A percentile compares a stretch with the other conserved stretches of the same genome.
phyloP scores from a whole-genome alignment of 2,113 vertebrate genomes.

The Equus przewalskii region DNA sequence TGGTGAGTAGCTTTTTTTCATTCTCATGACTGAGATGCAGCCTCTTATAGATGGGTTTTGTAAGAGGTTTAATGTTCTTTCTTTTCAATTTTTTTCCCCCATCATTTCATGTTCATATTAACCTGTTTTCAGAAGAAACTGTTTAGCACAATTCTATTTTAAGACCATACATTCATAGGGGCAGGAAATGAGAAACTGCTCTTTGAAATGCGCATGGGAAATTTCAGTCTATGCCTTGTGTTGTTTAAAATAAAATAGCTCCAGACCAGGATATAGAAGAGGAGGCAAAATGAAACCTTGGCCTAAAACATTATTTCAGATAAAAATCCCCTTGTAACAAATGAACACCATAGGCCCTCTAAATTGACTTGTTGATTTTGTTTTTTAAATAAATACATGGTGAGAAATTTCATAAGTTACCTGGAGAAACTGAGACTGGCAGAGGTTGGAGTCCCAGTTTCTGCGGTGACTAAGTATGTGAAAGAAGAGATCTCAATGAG shows the following conservation, averaged over 20 bases:
- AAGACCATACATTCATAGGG: constrained; percentile 64
- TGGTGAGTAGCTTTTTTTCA: not conserved
- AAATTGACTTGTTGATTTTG: constrained; percentile 62
- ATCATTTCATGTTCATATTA: constrained; percentile 64
- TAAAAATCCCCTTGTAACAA: constrained; percentile 48
- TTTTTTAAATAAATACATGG: constrained; percentile 12
- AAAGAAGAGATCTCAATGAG: not conserved
- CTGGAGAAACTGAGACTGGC: not conserved
- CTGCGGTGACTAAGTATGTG: not conserved
- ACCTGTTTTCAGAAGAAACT: constrained; percentile 72
- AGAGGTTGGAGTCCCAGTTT: not conserved
- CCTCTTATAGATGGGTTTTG: not conserved
- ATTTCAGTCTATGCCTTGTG: constrained; percentile 65
- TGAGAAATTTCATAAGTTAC: not conserved
- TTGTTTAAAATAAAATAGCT: constrained; percentile 79
- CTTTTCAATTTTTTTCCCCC: not conserved
- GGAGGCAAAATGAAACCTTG: constrained; percentile 56
- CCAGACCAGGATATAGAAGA: constrained; percentile 27
- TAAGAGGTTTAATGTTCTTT: constrained; percentile 43
- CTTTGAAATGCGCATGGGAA: constrained; percentile 77
- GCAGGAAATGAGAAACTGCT: constrained; percentile 77
- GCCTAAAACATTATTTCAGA: constrained; percentile 42
- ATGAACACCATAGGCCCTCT: not conserved
- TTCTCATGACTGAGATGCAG: not conserved
- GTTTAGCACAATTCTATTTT: constrained; percentile 71